These are phyloP conservation scores for Struthio camelus DNA, from an alignment of 2,113 vertebrate genomes.

Conservation along the genomic window DNA sequence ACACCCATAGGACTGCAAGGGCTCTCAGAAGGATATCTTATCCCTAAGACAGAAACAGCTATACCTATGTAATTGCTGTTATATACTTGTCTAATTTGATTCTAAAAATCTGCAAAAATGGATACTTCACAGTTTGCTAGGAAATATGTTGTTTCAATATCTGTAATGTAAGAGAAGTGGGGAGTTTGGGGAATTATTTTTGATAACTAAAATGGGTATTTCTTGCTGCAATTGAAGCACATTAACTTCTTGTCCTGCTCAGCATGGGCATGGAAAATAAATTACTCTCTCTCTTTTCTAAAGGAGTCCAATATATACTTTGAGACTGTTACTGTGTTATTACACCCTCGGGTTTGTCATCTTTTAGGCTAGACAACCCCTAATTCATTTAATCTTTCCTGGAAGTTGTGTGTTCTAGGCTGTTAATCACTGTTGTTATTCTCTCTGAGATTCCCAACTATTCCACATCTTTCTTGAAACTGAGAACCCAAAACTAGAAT, in stretches of 20 bases:
- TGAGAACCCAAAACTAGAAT: neutral
- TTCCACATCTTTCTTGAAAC: neutral
- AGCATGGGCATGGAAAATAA: neutral
- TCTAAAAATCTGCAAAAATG: neutral
- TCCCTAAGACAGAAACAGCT: neutral
- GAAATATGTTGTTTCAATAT: neutral
- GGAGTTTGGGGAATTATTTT: neutral
- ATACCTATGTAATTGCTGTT: neutral
- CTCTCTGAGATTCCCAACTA: neutral
- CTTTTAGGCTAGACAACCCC: neutral
- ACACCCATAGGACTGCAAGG: neutral
- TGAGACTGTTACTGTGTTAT: neutral
- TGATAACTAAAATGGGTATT: neutral
- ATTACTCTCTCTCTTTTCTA: neutral
- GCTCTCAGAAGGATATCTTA: neutral
- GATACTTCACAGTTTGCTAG: neutral
- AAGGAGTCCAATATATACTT: neutral
- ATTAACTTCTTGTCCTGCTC: neutral
- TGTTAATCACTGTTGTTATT: neutral
- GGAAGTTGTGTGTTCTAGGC: neutral
- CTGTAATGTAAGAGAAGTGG: neutral
- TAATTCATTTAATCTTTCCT: neutral
- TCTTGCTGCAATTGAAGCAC: neutral
- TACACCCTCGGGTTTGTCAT: neutral
- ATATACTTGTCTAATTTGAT: neutral